A percentile compares a stretch with the other conserved stretches of the same genome.
phyloP scores from a whole-genome alignment of 2,113 vertebrate species.

The Sorex fumeus region DNA sequence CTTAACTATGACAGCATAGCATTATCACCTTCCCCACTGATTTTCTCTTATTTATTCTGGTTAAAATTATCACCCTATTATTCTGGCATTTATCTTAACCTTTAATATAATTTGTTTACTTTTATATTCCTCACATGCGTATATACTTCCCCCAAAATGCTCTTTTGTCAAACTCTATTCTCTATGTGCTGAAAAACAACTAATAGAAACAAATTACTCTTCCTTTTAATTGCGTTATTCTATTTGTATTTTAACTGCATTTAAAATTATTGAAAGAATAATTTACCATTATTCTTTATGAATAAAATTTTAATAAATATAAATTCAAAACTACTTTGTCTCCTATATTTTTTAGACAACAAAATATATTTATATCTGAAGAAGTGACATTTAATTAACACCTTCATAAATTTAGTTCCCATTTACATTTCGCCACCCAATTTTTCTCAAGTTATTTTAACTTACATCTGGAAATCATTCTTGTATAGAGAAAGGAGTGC shows the following conservation, averaged over 20 bases:
- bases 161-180: not conserved
- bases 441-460: not conserved
- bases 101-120: slow-evolving; percentile 45
- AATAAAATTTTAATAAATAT: not conserved
- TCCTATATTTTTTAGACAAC: not conserved
- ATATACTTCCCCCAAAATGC: not conserved
- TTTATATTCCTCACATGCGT: not conserved
- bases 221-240: not conserved
- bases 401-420: not conserved
- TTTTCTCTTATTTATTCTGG: slow-evolving; percentile 23
- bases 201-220: not conserved
- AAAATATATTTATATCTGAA: slow-evolving; percentile 1
- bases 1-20: slow-evolving; percentile 48
- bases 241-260: not conserved
- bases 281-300: not conserved
- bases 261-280: not conserved
- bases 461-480: not conserved
- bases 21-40: slow-evolving; percentile 46
- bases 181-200: not conserved
- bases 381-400: not conserved
- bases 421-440: not conserved
- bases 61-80: slow-evolving; percentile 64
- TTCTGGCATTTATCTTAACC: slow-evolving; percentile 56
- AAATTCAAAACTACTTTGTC: not conserved
- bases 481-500: not conserved